These are phyloP conservation scores for Gandaritis pyraliata DNA, from an alignment of 2,888 invertebrate species.

Conservation along the genomic window DNA sequence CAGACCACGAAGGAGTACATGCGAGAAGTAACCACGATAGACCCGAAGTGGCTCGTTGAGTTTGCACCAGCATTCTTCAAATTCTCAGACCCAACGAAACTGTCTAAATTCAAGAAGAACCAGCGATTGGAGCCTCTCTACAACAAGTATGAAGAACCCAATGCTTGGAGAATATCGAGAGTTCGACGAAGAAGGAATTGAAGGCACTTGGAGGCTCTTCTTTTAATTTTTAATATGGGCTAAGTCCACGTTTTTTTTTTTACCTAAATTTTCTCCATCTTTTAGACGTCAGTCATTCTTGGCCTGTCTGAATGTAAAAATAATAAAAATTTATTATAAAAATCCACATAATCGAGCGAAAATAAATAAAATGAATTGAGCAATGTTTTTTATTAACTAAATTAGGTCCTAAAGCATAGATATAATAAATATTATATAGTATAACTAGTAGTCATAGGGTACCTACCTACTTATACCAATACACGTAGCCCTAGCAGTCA, in stretches of 20 bases:
- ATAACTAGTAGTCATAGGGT: too few relatives aligned
- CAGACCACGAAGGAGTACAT: conserved; percentile 99
- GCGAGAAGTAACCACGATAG: conserved; percentile 98
- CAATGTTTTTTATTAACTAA: neutral
- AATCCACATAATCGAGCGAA: neutral
- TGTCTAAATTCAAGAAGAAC: conserved; percentile 99
- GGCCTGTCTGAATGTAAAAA: too few relatives aligned
- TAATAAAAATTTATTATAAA: too few relatives aligned
- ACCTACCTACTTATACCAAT: too few relatives aligned
- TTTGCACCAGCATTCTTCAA: conserved; percentile 99
- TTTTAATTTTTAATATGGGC: neutral
- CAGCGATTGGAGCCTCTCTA: conserved; percentile 98
- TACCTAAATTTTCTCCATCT: neutral
- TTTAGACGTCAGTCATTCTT: too few relatives aligned
- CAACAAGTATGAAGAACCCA: conserved; percentile 99
- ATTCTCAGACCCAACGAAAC: conserved; percentile 98
- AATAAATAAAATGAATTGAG: conserved; percentile 1
- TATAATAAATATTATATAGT: too few relatives aligned
- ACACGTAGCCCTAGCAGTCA: too few relatives aligned
- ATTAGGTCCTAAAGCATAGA: too few relatives aligned
- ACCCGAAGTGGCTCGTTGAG: conserved; percentile 99
- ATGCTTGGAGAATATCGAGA: conserved; percentile 99
- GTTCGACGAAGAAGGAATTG: conserved; percentile 94
- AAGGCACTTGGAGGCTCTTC: neutral
- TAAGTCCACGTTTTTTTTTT: too few relatives aligned